phyloP scores from a whole-genome alignment of 2,113 vertebrate species.

The Pseudonaja textilis region DNA sequence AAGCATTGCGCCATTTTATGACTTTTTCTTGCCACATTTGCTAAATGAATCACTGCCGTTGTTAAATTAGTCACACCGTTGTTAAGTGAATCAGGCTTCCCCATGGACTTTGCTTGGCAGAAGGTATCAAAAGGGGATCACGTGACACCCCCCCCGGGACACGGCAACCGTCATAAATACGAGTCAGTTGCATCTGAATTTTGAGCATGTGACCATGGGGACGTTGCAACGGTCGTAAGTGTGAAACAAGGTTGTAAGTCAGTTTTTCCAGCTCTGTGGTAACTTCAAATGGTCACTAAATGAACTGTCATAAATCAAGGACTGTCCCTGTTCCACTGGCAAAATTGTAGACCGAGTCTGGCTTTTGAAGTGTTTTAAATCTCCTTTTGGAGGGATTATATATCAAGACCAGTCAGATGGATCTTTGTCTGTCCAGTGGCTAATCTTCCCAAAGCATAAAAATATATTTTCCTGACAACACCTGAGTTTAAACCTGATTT shows the following conservation, averaged over 20 bases:
- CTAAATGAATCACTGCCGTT: no score
- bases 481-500: not conserved
- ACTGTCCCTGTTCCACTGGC: not conserved
- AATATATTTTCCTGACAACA: not conserved
- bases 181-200: not conserved
- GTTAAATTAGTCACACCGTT: no score
- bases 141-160: no score
- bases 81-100: no score
- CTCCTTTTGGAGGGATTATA: not conserved
- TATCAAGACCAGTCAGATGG: not conserved
- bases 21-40: no score
- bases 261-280: not conserved
- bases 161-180: not conserved
- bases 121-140: no score
- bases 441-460: not conserved
- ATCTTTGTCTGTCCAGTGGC: not conserved
- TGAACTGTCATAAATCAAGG: not conserved
- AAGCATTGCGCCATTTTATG: no score
- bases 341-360: no score
- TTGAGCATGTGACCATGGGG: not conserved
- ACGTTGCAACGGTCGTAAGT: not conserved
- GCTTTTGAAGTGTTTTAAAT: not conserved
- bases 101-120: no score
- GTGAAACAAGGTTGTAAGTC: not conserved
- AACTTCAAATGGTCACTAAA: not conserved